These are phyloP conservation scores for Chrysochloris asiatica DNA, from an alignment of 2,113 vertebrate species.

Conservation along the genomic window DNA sequence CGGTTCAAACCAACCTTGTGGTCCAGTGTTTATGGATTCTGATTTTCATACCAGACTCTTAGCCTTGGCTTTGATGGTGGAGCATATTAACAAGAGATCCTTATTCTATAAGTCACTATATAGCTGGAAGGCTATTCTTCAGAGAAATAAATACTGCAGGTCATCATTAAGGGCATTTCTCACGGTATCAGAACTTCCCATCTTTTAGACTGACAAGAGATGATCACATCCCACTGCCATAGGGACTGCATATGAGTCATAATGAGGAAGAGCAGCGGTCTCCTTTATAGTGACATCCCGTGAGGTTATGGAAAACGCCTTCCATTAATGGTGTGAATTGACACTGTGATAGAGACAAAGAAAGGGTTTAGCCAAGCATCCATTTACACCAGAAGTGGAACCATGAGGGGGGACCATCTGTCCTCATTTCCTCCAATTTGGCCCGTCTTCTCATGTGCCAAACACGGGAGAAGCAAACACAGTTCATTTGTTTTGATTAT, in stretches of 20 bases:
- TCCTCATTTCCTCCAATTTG: background rate
- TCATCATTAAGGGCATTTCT: conserved; percentile 4
- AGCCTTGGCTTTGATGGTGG: conserved; percentile 26
- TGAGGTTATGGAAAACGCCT: background rate
- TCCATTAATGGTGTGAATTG: background rate
- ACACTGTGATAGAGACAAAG: conserved; percentile 40
- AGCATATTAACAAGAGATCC: background rate
- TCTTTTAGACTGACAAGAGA: conserved; percentile 43
- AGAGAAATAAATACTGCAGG: conserved; percentile 11
- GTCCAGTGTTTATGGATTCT: no score
- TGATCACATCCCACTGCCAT: conserved; percentile 33
- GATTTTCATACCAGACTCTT: conserved; percentile 40
- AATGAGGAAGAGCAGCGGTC: background rate
- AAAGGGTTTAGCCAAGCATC: conserved; percentile 44
- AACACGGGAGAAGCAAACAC: conserved; percentile 19
- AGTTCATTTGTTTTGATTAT: conserved; percentile 14
- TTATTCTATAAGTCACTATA: background rate
- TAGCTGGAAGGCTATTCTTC: background rate
- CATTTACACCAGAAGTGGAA: conserved; percentile 49
- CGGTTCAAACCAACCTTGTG: no score
- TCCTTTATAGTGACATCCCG: background rate
- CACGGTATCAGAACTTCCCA: background rate
- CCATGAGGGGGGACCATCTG: background rate
- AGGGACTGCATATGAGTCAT: background rate
- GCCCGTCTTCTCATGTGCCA: background rate